Evolutionary conservation across 1,140 invertebrate species (phyloP), one percentile per base, ranked within the genome.

Genomic region (Druon quercuslanigerum): DNA sequence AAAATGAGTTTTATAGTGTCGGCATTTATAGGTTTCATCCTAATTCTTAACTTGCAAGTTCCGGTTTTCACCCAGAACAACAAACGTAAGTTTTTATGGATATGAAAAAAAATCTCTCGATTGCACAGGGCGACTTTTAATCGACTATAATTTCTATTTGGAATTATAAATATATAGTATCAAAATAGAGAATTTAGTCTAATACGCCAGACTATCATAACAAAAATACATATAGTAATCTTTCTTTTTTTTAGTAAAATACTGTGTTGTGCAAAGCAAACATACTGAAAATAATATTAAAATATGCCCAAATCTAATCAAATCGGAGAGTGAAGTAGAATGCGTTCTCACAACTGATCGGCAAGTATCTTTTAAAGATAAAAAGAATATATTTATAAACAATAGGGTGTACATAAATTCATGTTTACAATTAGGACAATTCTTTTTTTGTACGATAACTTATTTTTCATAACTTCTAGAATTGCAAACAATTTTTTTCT

Each of bases 331-430:
- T 73, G 92, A 92, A 73, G 91, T 94, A 1, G 92, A 94, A 83
- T 96, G 95, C 82, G 92, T 95, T 16, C 87, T 95, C 46, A 94
- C 93, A 40, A 91, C 92, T 52, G 94, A 95, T 85, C 93, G 94
- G 94, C 92, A 85, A 89, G 79, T 83, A 79, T 46, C 0, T 46
- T 11, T 46, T 0, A 8, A 9, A 11, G 40, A 46, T 1, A 9
- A 11, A 9, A 11, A 46, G 9, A 46, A 46, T 33, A 46, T 46
- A 46, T 9, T 46, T 46, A 11, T 46, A 11, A 9, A 46, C 40
- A 46, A 11, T 11, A 46, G 1, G 0, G 7, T 46, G 40, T 11
- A 46, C 40, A 46, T 9, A 7, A 46, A 46, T 46, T 46, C 40
- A 46, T 46, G 6, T 11, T 46, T 46, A 46, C 2, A 11, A 46